Evolutionary conservation across 2,113 vertebrate genomes (phyloP), one percentile per base, ranked within the genome.

Genomic region (Poicephalus meyeri): DNA sequence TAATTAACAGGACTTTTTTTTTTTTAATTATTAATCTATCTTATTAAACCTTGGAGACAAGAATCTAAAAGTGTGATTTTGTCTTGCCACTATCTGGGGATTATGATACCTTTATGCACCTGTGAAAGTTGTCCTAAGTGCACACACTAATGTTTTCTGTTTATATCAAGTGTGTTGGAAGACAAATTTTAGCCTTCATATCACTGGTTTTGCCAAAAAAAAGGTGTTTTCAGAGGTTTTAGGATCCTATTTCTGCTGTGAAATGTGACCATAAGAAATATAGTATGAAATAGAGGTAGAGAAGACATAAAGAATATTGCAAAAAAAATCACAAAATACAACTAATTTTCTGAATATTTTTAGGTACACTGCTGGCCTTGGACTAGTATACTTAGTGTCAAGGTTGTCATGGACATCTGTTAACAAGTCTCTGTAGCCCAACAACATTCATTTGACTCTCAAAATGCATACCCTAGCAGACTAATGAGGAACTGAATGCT

Each of bases 401-500:
- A 81, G 47, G 60, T 89, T 91, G 80, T 93, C 90, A 91, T 86
- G 86, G 90, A 65, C 77, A 50, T 93, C 52, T 92, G 77, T 78
- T 96, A 96, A 91, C 93, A 97, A 91, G 77, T 89, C 63, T 96
- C 56, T 56, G 65, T 89, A 81, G 44, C 65, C 44, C 89, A 84
- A 90, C 42, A 95, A 92, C 86, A 76, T 82, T 96, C 81, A 90
- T 95, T 91, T 90, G 76, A 92, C 72, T 94, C 88, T 94, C 68
- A 93, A 95, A 94, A 90, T 86, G 73, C 88, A 81, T 94, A 93
- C 80, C 31, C 49, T 69, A 84, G 53, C 80, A 84, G 73, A 78
- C 93, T 97, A 95, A 96, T 95, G 96, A 96, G 96, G 90, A 91
- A 84, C 86, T 94, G 90, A 96, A 89, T 72, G 77, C 80, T 84